phyloP scores from a whole-genome alignment of 2,888 invertebrate species.

The Macaria notata region DNA sequence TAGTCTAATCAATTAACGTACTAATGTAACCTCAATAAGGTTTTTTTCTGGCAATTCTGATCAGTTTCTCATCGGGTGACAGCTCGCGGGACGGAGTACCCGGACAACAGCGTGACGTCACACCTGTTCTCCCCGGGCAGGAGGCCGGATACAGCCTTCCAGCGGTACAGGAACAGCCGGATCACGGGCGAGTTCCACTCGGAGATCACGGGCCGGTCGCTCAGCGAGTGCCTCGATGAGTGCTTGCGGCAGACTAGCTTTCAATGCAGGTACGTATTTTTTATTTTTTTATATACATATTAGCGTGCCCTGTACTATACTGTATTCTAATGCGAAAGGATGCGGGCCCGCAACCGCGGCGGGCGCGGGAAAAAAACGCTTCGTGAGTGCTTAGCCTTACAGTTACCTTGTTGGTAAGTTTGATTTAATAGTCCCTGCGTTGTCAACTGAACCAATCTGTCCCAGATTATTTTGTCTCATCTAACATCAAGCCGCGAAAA shows the following conservation, averaged over 20 bases:
- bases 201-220: slow-evolving; percentile 92
- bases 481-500: no score
- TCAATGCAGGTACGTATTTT: slow-evolving; percentile 87
- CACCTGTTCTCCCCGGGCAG: slow-evolving; percentile 92
- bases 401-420: no score
- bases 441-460: no score
- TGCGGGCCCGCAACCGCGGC: no score
- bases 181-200: slow-evolving; percentile 94
- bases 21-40: slow-evolving; percentile 63
- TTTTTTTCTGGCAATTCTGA: slow-evolving; percentile 73
- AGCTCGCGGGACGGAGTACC: slow-evolving; percentile 95
- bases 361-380: no score
- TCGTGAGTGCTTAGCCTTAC: no score
- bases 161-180: slow-evolving; percentile 92
- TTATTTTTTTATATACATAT: not conserved
- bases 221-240: slow-evolving; percentile 95
- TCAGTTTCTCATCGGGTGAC: slow-evolving; percentile 82
- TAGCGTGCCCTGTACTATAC: no score
- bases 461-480: no score
- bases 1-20: slow-evolving; percentile 22
- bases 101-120: slow-evolving; percentile 92
- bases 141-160: slow-evolving; percentile 94
- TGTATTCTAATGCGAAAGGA: no score
- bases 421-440: no score
- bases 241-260: slow-evolving; percentile 94